Evolutionary conservation across 2,888 invertebrate species (phyloP).

Genomic region (Parelbella ahira): DNA sequence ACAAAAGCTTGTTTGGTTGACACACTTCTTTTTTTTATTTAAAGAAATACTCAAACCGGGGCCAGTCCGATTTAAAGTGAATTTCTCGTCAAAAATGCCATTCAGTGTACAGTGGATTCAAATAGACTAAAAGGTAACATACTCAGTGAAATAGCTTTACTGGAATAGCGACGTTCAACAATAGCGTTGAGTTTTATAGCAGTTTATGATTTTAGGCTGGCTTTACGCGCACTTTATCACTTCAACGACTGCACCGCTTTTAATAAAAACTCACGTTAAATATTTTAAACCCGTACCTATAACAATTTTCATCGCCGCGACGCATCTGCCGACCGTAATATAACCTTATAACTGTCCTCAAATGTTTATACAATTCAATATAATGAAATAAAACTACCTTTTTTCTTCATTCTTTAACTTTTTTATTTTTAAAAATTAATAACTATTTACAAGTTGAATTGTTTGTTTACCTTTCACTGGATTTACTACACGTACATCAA

Average conservation of each 20-base stretch:
- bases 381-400: constrained; percentile 1
- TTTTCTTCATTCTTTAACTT: not conserved
- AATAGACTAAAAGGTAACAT: constrained; percentile 8
- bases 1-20: constrained; percentile 19
- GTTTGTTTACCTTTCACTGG: too few species aligned
- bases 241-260: constrained; percentile 43
- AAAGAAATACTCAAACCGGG: constrained; percentile 7
- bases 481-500: too few species aligned
- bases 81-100: constrained; percentile 5
- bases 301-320: constrained; percentile 10
- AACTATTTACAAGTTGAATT: too few species aligned
- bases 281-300: constrained; percentile 25
- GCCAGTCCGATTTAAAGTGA: constrained; percentile 10
- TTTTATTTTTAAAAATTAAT: too few species aligned
- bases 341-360: constrained; percentile 3
- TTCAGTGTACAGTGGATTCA: constrained; percentile 2
- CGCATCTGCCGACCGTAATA: constrained; percentile 5
- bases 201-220: constrained; percentile 50
- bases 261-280: constrained; percentile 38
- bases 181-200: constrained; percentile 47
- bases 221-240: constrained; percentile 49
- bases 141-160: constrained; percentile 7
- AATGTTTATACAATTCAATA: constrained; percentile 5
- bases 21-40: constrained; percentile 8
- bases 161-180: constrained; percentile 21